A percentile compares a stretch with the other conserved stretches of the same genome.
phyloP scores from a whole-genome alignment of 2,113 vertebrate species.

The Nanorana parkeri region DNA sequence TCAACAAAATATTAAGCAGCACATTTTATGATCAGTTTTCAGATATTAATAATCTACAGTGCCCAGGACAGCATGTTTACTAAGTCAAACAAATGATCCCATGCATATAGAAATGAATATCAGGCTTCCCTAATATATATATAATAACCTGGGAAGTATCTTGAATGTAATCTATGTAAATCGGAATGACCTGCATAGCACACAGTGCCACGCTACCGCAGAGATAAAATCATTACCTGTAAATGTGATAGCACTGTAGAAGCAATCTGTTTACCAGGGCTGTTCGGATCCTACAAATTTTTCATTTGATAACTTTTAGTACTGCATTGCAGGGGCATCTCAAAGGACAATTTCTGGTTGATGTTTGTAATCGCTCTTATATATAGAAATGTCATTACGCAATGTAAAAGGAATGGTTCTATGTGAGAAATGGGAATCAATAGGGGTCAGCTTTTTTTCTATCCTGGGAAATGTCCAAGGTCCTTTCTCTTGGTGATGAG shows the following conservation, averaged over 20 bases:
- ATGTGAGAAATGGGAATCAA: slow-evolving; percentile 67
- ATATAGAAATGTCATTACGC: slow-evolving; percentile 69
- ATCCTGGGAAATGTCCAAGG: slow-evolving; percentile 58
- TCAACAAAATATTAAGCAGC: no score
- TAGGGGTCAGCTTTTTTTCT: slow-evolving; percentile 56
- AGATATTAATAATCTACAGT: no score
- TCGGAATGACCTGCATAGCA: not conserved
- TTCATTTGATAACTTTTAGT: slow-evolving; percentile 69
- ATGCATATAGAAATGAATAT: no score
- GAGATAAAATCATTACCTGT: slow-evolving; percentile 42
- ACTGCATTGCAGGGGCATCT: slow-evolving; percentile 66
- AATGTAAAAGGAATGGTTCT: slow-evolving; percentile 66
- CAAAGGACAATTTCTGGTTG: slow-evolving; percentile 66
- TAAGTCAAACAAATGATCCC: no score
- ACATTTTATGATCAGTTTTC: no score
- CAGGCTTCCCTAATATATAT: not conserved
- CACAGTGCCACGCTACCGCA: not conserved
- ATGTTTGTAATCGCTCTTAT: slow-evolving; percentile 65
- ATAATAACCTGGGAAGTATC: not conserved
- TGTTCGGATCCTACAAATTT: slow-evolving; percentile 57
- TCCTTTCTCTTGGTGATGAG: slow-evolving; percentile 55
- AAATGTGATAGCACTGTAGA: slow-evolving; percentile 60
- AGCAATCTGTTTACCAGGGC: slow-evolving; percentile 47
- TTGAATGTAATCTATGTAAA: slow-evolving; percentile 2
- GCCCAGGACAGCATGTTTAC: no score